Evolutionary conservation across 2,888 invertebrate genomes (phyloP).

Genomic region (Brachyopa scutellaris): DNA sequence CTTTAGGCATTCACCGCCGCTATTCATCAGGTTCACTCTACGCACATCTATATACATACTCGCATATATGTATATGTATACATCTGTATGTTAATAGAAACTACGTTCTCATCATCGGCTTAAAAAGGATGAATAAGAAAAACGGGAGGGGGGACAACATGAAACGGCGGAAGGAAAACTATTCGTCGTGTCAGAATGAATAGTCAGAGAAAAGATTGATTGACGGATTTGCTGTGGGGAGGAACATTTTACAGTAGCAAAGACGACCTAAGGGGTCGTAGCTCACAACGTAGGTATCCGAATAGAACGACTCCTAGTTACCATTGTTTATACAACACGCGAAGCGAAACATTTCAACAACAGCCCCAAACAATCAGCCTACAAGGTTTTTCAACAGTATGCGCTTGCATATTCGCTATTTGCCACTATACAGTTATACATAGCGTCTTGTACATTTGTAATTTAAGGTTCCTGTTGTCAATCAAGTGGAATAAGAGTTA

Average conservation of each 20-base stretch:
- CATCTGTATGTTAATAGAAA: not conserved
- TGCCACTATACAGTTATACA: not conserved
- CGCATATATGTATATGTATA: not conserved
- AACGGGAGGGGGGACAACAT: not conserved
- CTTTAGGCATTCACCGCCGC: slow-evolving; percentile 20
- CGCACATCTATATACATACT: too few species aligned
- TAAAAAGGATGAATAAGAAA: not conserved
- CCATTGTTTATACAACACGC: slow-evolving; percentile 23
- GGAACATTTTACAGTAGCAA: not conserved
- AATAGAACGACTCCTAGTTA: slow-evolving; percentile 31
- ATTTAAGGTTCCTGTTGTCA: too few species aligned
- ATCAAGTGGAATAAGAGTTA: too few species aligned
- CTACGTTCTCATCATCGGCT: slow-evolving; percentile 2
- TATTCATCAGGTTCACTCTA: slow-evolving; percentile 12
- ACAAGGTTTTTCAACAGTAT: slow-evolving; percentile 18
- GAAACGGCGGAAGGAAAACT: slow-evolving; percentile 2
- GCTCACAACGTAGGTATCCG: too few species aligned
- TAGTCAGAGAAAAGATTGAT: slow-evolving; percentile 52
- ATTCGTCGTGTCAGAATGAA: slow-evolving; percentile 29
- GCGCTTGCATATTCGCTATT: not conserved
- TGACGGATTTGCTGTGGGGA: slow-evolving; percentile 47
- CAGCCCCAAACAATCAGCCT: slow-evolving; percentile 37
- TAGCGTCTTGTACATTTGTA: not conserved
- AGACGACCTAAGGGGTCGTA: not conserved
- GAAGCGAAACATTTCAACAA: slow-evolving; percentile 18